phyloP scores from a whole-genome alignment of 2,113 vertebrate genomes.

The Labrus mixtus region DNA sequence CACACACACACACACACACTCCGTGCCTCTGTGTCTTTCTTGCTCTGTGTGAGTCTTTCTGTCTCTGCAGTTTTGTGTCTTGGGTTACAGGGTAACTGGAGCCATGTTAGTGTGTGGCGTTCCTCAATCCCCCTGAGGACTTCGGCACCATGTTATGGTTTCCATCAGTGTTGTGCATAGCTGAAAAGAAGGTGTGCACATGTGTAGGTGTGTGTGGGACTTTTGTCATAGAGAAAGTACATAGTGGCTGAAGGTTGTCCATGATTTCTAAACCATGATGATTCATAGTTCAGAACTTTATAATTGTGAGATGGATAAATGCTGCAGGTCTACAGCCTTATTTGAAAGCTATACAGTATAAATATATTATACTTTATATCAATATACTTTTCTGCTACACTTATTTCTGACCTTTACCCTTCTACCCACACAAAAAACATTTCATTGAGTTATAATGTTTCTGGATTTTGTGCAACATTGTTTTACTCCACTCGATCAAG shows the following conservation, averaged over 20 bases:
- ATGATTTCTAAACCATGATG: conserved; percentile 31
- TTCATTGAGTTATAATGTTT: conserved; percentile 37
- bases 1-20: conserved; percentile 1
- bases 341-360: conserved; percentile 53
- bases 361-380: conserved; percentile 37
- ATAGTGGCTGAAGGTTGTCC: conserved; percentile 18
- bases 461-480: conserved; percentile 50
- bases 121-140: conserved; percentile 77
- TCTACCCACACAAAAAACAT: conserved; percentile 27
- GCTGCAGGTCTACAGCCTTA: conserved; percentile 39
- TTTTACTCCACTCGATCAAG: conserved; percentile 2
- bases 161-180: conserved; percentile 76
- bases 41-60: conserved; percentile 52
- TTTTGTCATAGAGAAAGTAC: conserved; percentile 41
- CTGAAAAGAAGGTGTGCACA: conserved; percentile 56
- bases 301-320: conserved; percentile 43
- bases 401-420: conserved; percentile 53
- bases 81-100: conserved; percentile 80
- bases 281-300: conserved; percentile 39
- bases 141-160: conserved; percentile 77
- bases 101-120: conserved; percentile 75
- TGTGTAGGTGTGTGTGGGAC: conserved; percentile 41
- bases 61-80: conserved; percentile 66
- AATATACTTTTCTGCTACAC: conserved; percentile 41
- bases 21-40: conserved; percentile 36